Conservation (phyloP, 1,140 invertebrate genomes). For the fruit fly (Drosophila melanogaster) region DNA sequence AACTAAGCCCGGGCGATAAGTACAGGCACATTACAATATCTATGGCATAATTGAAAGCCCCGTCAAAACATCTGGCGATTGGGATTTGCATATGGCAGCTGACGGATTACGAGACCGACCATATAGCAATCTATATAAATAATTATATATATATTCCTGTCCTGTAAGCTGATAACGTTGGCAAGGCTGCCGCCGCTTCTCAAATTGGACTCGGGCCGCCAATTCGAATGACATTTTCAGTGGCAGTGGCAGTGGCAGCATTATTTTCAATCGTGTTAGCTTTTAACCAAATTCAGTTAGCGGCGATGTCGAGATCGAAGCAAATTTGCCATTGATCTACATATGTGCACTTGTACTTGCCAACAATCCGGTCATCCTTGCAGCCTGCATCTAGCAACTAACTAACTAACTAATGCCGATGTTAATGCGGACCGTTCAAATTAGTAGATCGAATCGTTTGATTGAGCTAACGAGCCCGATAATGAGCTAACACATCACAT, state of each 20-base stretch:
- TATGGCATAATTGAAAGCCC: slow-evolving; percentile 56
- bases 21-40: slow-evolving; percentile 21
- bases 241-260: slow-evolving; percentile 33
- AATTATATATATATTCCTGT: slow-evolving; percentile 21
- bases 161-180: slow-evolving; percentile 58
- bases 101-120: slow-evolving; percentile 36
- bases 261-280: slow-evolving; percentile 6
- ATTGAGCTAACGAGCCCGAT: slow-evolving; percentile 52
- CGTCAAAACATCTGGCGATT: slow-evolving; percentile 70
- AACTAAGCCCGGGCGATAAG: slow-evolving; percentile 34
- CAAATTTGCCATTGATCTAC: slow-evolving; percentile 79
- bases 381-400: slow-evolving; percentile 46
- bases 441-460: slow-evolving; percentile 51
- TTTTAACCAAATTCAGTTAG: slow-evolving; percentile 75
- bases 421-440: slow-evolving; percentile 36
- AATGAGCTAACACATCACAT: slow-evolving; percentile 48
- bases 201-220: slow-evolving; percentile 64
- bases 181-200: slow-evolving; percentile 28
- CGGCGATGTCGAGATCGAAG: slow-evolving; percentile 34
- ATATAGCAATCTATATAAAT: background rate
- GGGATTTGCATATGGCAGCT: slow-evolving; percentile 66
- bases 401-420: slow-evolving; percentile 31
- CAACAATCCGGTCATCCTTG: slow-evolving; percentile 76
- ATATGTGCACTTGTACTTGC: slow-evolving; percentile 72
- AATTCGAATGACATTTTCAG: slow-evolving; percentile 66